These are phyloP conservation scores for Diaperis boleti DNA, from an alignment of 2,888 invertebrate species.

Conservation along the genomic window DNA sequence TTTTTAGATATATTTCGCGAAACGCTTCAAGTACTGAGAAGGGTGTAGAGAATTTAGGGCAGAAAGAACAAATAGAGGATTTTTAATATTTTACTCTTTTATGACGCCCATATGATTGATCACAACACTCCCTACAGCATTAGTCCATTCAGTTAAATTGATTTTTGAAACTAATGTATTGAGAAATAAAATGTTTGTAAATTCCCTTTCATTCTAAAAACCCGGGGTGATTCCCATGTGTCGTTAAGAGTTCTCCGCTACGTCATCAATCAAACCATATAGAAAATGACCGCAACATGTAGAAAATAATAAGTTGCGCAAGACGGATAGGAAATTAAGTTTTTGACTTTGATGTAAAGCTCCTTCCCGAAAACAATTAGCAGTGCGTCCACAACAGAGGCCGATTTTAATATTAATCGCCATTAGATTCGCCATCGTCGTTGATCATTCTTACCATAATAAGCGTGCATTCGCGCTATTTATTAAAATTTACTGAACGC, in stretches of 20 bases:
- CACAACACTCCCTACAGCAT: no score
- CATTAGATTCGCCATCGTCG: background rate
- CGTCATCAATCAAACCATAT: conserved; percentile 58
- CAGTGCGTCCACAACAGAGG: conserved; percentile 14
- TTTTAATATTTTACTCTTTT: no score
- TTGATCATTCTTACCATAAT: background rate
- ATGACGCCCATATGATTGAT: no score
- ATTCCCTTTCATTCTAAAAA: no score
- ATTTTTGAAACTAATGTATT: no score
- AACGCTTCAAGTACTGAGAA: no score
- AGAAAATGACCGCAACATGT: conserved; percentile 58
- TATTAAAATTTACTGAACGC: conserved; percentile 4
- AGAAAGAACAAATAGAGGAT: no score
- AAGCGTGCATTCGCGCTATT: background rate
- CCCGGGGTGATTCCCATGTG: no score
- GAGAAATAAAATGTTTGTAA: no score
- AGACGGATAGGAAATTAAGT: conserved; percentile 64
- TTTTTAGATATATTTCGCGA: no score
- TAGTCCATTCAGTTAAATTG: no score
- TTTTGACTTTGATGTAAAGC: conserved; percentile 65
- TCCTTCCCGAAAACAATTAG: conserved; percentile 36
- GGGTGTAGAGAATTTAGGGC: no score
- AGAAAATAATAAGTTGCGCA: conserved; percentile 62
- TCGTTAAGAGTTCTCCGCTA: conserved; percentile 41
- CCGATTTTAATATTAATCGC: conserved; percentile 17